A percentile compares a stretch with the other conserved stretches of the same genome.
Evolutionary conservation across 2,113 vertebrate genomes (phyloP).

Genomic region (Acrocephalus kingi): DNA sequence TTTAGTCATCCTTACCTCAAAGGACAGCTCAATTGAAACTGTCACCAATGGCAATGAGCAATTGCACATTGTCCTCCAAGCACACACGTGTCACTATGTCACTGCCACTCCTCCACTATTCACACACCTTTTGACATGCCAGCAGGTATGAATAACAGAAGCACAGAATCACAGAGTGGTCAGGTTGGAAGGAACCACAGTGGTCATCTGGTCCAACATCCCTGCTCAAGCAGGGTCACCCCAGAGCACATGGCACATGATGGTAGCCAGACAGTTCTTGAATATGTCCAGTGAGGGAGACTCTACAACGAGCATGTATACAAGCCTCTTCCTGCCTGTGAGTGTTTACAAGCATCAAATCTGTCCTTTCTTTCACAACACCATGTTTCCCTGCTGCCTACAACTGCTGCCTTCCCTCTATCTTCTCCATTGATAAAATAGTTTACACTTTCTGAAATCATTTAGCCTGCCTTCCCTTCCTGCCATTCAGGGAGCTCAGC

Average conservation of each 20-base stretch:
- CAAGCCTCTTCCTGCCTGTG: background rate
- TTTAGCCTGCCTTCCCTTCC: background rate
- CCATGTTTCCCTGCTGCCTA: background rate
- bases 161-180: background rate
- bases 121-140: background rate
- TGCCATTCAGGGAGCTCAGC: background rate
- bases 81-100: background rate
- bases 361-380: background rate
- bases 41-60: background rate
- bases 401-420: background rate
- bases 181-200: background rate
- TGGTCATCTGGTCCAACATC: background rate
- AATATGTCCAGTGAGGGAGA: background rate
- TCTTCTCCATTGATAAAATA: background rate
- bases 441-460: background rate
- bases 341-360: background rate
- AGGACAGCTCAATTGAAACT: background rate
- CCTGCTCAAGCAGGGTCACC: background rate
- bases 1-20: background rate
- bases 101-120: background rate
- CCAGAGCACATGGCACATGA: background rate
- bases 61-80: background rate
- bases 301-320: background rate
- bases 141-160: background rate
- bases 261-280: background rate